Base-by-base conservation (phyloP, 2,797 vertebrate species). In the Xerus rutilus region DNA sequence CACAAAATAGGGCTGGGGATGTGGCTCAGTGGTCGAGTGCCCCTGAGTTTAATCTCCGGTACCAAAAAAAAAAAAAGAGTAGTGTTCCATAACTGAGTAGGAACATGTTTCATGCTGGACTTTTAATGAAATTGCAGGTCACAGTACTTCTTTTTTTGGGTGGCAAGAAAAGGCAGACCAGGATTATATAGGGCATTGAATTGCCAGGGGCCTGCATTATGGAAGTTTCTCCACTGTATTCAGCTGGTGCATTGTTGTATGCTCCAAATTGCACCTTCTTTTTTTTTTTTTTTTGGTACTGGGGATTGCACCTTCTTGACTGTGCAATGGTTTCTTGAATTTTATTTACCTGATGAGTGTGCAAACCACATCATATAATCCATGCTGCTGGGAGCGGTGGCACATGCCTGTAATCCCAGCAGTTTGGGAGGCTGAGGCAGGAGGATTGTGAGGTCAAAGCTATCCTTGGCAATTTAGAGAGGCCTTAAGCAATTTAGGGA, bases 21-120 rank as follows among this genome's bases (percentile, higher is more conserved):
- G 11, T 49, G 11, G 47, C 47, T 49, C 47, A 49, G 47, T 49
- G 47, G 47, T 49, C 7, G 47, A 49, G 47, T 49, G 47, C 47
- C 47, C 47, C 47, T 49, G 47, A 12, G 47, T 49, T 49, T 10
- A 49, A 49, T 49, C 47, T 10, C 7, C 47, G 11, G 47, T 12
- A 49, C 47, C 45, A 47, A 47, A 47, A 47, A 47, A 49, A 49
- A 49, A 49, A 9, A 49, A 49, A 94, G 62, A 64, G 62, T 95
- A 97, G 92, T 88, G 90, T 98, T 97, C 96, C 97, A 91, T 90
- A 74, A 89, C 6, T 47, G 45, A 87, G 43, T 82, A 97, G 97
- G 95, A 98, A 98, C 98, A 94, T 3, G 91, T 97, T 97, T 97
- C 93, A 94, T 96, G 35, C 77, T 78, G 47, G 35, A 54, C 52